phyloP scores from a whole-genome alignment of 2,797 vertebrate genomes.

The Neoniphon sammara region DNA sequence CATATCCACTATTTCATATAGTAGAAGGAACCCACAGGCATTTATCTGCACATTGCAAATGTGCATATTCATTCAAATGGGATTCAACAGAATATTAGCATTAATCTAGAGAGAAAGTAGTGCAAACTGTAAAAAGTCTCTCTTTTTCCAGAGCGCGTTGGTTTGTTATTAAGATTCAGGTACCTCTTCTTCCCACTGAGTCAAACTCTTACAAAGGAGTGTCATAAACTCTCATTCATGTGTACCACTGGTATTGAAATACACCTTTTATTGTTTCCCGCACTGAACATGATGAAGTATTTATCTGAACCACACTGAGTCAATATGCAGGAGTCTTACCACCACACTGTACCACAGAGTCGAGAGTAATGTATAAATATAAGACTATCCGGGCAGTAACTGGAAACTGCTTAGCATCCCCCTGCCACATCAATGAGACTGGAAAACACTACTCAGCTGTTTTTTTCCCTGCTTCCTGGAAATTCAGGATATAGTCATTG shows the following conservation, averaged over 20 bases:
- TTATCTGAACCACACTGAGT: conserved; percentile 82
- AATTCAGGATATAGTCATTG: conserved; percentile 70
- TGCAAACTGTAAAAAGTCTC: conserved; percentile 14
- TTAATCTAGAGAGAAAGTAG: conserved; percentile 28
- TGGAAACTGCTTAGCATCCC: conserved; percentile 72
- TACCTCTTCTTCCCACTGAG: neutral
- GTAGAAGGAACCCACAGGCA: conserved; percentile 57
- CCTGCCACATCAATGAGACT: conserved; percentile 76
- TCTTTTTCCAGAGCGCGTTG: conserved; percentile 5
- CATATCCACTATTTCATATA: conserved; percentile 60
- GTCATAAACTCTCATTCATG: conserved; percentile 11
- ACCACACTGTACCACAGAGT: conserved; percentile 69
- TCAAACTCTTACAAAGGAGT: neutral
- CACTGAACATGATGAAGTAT: conserved; percentile 80
- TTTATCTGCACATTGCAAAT: conserved; percentile 60
- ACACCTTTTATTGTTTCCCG: conserved; percentile 60
- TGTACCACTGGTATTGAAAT: conserved; percentile 35
- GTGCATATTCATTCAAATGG: conserved; percentile 46
- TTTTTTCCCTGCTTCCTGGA: conserved; percentile 69
- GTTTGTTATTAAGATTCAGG: conserved; percentile 14
- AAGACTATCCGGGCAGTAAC: conserved; percentile 65
- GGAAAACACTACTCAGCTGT: conserved; percentile 76
- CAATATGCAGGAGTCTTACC: conserved; percentile 72
- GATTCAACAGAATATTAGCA: conserved; percentile 42
- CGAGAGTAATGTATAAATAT: conserved; percentile 70